Base-by-base conservation (phyloP, 2,888 invertebrate species). In the Sclerodermus sp. region DNA sequence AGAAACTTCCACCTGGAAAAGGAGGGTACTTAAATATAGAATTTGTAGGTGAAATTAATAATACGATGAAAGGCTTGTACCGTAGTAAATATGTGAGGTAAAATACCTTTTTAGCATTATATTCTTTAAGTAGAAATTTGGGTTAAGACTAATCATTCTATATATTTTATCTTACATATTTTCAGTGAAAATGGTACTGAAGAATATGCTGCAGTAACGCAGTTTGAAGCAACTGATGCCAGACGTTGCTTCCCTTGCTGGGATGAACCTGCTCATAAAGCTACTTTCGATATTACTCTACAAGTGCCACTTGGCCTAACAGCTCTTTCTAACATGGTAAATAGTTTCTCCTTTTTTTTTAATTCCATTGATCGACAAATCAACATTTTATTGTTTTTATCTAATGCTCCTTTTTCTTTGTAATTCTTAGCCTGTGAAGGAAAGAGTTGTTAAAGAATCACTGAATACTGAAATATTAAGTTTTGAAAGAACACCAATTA, bases 181-280 rank as follows among this genome's bases (percentile, higher is more conserved):
- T 71, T 76, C 58, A 85, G 86, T 49, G 81, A 87, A 17, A 79
- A 82, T 44, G 93, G 93, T 9, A 89, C 89, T 60, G 90, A 90
- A 71, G 84, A 88, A 46, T 90, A 87, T 73, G 90, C 90, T 29
- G 94, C 92, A 31, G 93, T 93, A 52, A 96, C 96, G 45, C 96
- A 96, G 79, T 96, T 96, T 76, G 91, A 93, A 76, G 84, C 93
- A 0, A 92, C 91, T 1, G 91, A 92, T 81, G 97, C 97, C 5
- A 84, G 97, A 48, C 83, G 91, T 63, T 93, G 95, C 73, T 97
- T 98, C 73, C 97, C 97, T 2, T 97, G 96, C 79, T 98, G 95
- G 94, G 97, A 98, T 78, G 98, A 98, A 79, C 98, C 97, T 8
- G 92, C 94, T 10, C 86, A 92, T 55, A 98, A 98, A 79, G 92